phyloP scores from a whole-genome alignment of 2,888 invertebrate genomes.

The Ormyrus nitidulus region DNA sequence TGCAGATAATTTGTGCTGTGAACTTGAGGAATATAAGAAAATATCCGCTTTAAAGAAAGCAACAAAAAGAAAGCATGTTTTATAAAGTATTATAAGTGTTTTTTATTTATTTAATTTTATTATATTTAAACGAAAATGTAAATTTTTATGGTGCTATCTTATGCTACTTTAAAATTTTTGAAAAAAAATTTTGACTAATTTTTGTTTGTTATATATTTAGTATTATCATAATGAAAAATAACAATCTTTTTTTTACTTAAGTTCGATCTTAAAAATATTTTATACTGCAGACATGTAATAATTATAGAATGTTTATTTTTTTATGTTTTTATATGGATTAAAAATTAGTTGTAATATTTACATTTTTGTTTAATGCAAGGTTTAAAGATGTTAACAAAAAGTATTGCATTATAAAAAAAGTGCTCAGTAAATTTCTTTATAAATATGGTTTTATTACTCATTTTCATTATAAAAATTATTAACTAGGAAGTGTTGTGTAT shows the following conservation, averaged over 20 bases:
- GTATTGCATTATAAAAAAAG: slow-evolving; percentile 19
- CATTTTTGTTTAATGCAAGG: slow-evolving; percentile 16
- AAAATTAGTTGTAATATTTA: slow-evolving; percentile 22
- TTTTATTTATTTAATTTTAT: slow-evolving; percentile 30
- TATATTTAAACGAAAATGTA: slow-evolving; percentile 41
- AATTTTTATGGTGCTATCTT: not conserved
- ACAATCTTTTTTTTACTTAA: slow-evolving; percentile 21
- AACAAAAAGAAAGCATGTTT: slow-evolving; percentile 40
- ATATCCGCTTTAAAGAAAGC: slow-evolving; percentile 39
- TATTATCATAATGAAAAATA: not conserved
- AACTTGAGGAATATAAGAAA: slow-evolving; percentile 49
- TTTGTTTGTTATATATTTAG: slow-evolving; percentile 8
- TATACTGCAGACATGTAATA: not conserved
- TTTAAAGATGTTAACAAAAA: slow-evolving; percentile 24
- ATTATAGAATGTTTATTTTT: slow-evolving; percentile 30
- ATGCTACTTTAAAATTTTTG: slow-evolving; percentile 1
- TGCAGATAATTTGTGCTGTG: slow-evolving; percentile 48
- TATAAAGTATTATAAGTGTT: slow-evolving; percentile 32
- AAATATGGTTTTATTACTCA: slow-evolving; percentile 27
- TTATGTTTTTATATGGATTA: slow-evolving; percentile 21
- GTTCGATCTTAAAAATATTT: slow-evolving; percentile 35
- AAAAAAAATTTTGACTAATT: not conserved
- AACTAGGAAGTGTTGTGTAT: slow-evolving; percentile 13
- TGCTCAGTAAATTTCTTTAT: slow-evolving; percentile 20
- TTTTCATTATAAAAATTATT: slow-evolving; percentile 32